These are phyloP conservation scores for Malacosoma neustria DNA, from an alignment of 2,888 invertebrate species.

Conservation along the genomic window DNA sequence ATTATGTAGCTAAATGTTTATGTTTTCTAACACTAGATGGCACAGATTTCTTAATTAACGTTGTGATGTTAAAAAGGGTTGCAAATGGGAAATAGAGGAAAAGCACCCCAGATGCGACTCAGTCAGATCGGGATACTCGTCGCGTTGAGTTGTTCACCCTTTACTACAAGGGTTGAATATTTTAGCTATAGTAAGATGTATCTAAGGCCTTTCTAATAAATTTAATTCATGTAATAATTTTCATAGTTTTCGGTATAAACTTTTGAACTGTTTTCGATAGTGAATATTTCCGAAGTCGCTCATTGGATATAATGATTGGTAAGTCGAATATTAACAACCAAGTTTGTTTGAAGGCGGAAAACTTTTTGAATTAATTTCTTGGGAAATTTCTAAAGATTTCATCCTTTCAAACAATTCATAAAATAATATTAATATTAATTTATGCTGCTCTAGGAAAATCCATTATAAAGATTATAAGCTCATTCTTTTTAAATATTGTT, in stretches of 20 bases:
- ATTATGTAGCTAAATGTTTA: background rate
- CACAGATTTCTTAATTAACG: conserved; percentile 16
- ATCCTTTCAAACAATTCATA: too few relatives aligned
- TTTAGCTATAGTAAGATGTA: background rate
- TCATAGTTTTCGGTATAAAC: conserved; percentile 25
- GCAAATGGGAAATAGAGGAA: conserved; percentile 50
- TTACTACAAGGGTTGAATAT: conserved; percentile 2
- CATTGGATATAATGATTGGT: conserved; percentile 62
- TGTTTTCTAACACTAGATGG: conserved; percentile 15
- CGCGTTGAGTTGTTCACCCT: conserved; percentile 37
- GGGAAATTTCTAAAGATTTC: background rate
- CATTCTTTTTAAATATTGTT: too few relatives aligned
- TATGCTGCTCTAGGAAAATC: too few relatives aligned
- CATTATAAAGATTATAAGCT: too few relatives aligned
- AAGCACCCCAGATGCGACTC: conserved; percentile 53
- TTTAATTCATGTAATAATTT: conserved; percentile 6
- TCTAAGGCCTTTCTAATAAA: conserved; percentile 1
- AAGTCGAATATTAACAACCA: conserved; percentile 25
- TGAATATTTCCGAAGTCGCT: conserved; percentile 39
- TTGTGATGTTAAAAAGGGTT: conserved; percentile 23
- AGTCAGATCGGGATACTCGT: conserved; percentile 57
- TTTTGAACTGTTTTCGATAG: conserved; percentile 48
- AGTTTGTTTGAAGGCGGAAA: background rate
- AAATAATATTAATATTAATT: too few relatives aligned
- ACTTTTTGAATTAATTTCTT: background rate